These are phyloP conservation scores for Cyclura pinguis DNA, from an alignment of 2,797 vertebrate genomes.

Conservation along the genomic window DNA sequence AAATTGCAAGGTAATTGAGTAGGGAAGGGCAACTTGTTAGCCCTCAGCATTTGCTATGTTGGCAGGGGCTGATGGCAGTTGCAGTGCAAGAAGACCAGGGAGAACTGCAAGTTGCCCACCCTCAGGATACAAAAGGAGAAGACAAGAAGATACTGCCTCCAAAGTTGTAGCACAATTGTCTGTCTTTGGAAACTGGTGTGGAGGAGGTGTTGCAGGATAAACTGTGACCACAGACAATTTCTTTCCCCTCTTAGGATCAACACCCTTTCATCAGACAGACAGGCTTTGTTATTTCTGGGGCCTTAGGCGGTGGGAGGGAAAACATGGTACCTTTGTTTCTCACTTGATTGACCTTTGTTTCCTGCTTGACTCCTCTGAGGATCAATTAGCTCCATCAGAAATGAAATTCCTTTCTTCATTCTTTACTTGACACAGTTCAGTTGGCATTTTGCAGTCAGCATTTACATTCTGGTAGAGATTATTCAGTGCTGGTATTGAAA, in stretches of 20 bases:
- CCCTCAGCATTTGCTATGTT: neutral
- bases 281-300: neutral
- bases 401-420: neutral
- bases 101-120: neutral
- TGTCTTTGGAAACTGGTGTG: constrained; percentile 25
- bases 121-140: neutral
- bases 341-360: neutral
- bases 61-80: neutral
- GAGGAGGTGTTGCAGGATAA: neutral
- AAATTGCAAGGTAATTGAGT: neutral
- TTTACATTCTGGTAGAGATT: neutral
- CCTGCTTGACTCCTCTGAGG: neutral
- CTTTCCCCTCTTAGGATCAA: neutral
- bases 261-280: neutral
- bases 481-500: neutral
- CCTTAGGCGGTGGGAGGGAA: neutral
- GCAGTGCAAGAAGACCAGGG: neutral
- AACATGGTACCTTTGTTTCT: neutral
- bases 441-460: neutral
- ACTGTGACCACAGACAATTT: neutral
- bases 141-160: neutral
- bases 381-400: neutral
- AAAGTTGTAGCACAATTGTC: neutral
- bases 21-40: neutral
- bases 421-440: neutral